These are phyloP conservation scores for Ochropleura leucogaster DNA, from an alignment of 2,888 invertebrate genomes.

Conservation along the genomic window DNA sequence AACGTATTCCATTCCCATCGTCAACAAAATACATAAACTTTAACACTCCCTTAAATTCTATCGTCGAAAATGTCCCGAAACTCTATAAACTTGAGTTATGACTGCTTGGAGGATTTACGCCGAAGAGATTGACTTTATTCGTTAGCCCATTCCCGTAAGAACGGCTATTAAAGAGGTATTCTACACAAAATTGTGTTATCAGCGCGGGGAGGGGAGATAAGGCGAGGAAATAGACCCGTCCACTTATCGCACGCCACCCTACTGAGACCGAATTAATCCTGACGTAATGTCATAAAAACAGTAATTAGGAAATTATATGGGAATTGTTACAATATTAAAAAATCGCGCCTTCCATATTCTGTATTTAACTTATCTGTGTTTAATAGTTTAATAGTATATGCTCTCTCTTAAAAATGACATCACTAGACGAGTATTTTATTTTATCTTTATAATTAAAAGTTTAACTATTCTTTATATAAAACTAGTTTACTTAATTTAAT, in stretches of 20 bases:
- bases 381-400: too few species aligned
- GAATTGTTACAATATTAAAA: too few species aligned
- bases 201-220: slow-evolving; percentile 74
- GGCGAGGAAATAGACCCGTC: slow-evolving; percentile 74
- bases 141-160: slow-evolving; percentile 83
- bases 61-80: slow-evolving; percentile 76
- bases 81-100: slow-evolving; percentile 88
- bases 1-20: slow-evolving; percentile 40
- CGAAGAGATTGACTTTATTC: slow-evolving; percentile 86
- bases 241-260: slow-evolving; percentile 74
- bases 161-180: slow-evolving; percentile 83
- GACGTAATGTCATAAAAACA: slow-evolving; percentile 68
- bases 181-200: slow-evolving; percentile 82
- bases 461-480: too few species aligned
- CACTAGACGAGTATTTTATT: too few species aligned
- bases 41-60: slow-evolving; percentile 74
- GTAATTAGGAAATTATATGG: slow-evolving; percentile 49
- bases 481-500: too few species aligned
- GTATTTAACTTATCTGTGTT: too few species aligned
- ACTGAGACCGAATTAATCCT: slow-evolving; percentile 70
- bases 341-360: too few species aligned
- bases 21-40: slow-evolving; percentile 71
- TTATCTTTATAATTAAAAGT: too few species aligned
- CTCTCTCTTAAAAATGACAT: too few species aligned
- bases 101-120: slow-evolving; percentile 85